These are phyloP conservation scores for Xylocampa areola DNA, from an alignment of 2,888 invertebrate genomes.

Conservation along the genomic window DNA sequence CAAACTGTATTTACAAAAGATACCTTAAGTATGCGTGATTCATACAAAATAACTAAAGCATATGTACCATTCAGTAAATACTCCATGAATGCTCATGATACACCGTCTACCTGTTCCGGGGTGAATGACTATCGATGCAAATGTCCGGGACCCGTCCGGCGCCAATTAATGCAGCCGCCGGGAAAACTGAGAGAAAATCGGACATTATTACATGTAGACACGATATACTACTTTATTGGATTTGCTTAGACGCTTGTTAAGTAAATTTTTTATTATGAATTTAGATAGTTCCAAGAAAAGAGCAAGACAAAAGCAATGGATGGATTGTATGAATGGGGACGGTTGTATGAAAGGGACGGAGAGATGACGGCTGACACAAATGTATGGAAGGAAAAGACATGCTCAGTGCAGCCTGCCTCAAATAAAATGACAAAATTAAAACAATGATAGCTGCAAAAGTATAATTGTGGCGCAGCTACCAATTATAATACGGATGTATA, in stretches of 20 bases:
- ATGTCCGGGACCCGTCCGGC: slow-evolving; percentile 71
- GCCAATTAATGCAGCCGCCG: slow-evolving; percentile 67
- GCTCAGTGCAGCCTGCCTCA: no score
- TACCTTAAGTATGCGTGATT: slow-evolving; percentile 22
- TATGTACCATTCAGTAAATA: slow-evolving; percentile 41
- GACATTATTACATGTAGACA: slow-evolving; percentile 43
- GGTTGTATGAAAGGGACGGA: no score
- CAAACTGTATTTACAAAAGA: slow-evolving; percentile 6
- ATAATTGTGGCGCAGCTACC: no score
- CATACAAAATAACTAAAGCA: slow-evolving; percentile 27
- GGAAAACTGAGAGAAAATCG: slow-evolving; percentile 63
- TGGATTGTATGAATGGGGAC: no score
- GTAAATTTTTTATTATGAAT: not conserved
- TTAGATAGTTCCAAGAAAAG: no score
- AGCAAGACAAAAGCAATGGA: no score
- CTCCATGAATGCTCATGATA: slow-evolving; percentile 38
- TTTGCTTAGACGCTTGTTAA: slow-evolving; percentile 1
- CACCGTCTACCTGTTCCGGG: slow-evolving; percentile 56
- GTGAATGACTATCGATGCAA: slow-evolving; percentile 79
- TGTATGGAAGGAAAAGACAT: no score
- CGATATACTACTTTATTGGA: slow-evolving; percentile 14
- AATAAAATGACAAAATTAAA: no score
- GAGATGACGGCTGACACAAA: no score
- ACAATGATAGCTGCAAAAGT: no score
- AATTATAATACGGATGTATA: no score